Evolutionary conservation across 2,113 vertebrate genomes (phyloP).

Genomic region (Peromyscus californicus): DNA sequence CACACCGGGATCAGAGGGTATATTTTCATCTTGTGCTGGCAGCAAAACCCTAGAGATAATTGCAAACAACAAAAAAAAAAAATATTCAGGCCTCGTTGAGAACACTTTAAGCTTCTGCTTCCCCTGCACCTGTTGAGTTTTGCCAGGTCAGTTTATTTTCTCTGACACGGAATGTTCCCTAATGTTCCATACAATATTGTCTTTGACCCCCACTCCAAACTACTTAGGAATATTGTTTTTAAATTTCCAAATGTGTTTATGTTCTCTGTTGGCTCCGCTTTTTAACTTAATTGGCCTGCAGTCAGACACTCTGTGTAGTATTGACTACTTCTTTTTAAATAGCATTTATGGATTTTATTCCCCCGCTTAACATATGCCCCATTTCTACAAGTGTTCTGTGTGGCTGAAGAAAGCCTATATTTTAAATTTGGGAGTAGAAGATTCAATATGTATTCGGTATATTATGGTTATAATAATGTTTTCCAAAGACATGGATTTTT

Average conservation of each 20-base stretch:
- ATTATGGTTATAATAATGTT: background rate
- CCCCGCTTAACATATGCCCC: background rate
- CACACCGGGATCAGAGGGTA: background rate
- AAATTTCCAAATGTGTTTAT: conserved; percentile 44
- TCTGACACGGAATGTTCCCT: conserved; percentile 11
- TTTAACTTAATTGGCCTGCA: background rate
- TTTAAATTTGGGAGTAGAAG: conserved; percentile 6
- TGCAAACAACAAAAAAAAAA: background rate
- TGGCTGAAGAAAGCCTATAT: conserved; percentile 21
- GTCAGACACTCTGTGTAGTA: background rate
- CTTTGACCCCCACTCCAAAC: background rate
- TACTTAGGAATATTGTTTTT: conserved; percentile 22
- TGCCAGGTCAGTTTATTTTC: background rate
- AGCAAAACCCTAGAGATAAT: background rate
- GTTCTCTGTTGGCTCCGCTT: conserved; percentile 26
- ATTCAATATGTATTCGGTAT: background rate
- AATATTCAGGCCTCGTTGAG: background rate
- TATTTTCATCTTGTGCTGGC: background rate
- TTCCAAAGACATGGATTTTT: background rate
- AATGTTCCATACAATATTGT: background rate
- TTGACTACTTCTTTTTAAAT: background rate
- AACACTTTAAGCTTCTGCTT: conserved; percentile 1
- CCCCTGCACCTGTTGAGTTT: background rate
- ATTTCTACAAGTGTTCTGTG: conserved; percentile 37
- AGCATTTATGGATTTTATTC: background rate